phyloP scores from a whole-genome alignment of 2,113 vertebrate species.

The Alligator sinensis region DNA sequence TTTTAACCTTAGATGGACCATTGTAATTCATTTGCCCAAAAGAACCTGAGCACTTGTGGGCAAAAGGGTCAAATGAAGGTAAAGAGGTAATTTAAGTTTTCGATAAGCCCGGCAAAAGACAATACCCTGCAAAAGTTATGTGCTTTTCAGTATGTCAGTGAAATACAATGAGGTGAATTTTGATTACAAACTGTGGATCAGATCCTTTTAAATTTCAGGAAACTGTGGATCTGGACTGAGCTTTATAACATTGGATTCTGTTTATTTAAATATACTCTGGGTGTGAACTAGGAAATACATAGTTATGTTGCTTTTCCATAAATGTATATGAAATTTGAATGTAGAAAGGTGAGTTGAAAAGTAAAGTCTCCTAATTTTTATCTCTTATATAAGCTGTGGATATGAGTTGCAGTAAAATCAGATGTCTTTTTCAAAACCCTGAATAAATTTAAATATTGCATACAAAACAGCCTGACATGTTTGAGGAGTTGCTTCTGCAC shows the following conservation, averaged over 20 bases:
- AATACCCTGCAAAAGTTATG: not conserved
- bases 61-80: not conserved
- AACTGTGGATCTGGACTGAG: not conserved
- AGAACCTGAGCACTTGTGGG: conserved; percentile 7
- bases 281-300: not conserved
- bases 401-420: no score
- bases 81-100: not conserved
- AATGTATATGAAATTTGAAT: not conserved
- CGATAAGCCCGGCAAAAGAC: not conserved
- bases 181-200: not conserved
- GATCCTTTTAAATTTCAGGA: not conserved
- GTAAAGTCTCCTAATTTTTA: no score
- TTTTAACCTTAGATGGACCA: conserved; percentile 10
- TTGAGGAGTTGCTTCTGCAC: no score
- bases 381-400: no score
- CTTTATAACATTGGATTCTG: not conserved
- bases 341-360: not conserved
- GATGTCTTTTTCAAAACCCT: no score
- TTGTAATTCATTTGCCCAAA: not conserved
- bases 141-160: rapidly evolving
- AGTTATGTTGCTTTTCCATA: not conserved
- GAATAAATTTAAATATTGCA: no score
- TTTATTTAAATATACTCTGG: not conserved
- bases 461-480: no score
- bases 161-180: not conserved